Conservation (phyloP, 2,113 vertebrate species). For the Gasterosteus aculeatus region DNA sequence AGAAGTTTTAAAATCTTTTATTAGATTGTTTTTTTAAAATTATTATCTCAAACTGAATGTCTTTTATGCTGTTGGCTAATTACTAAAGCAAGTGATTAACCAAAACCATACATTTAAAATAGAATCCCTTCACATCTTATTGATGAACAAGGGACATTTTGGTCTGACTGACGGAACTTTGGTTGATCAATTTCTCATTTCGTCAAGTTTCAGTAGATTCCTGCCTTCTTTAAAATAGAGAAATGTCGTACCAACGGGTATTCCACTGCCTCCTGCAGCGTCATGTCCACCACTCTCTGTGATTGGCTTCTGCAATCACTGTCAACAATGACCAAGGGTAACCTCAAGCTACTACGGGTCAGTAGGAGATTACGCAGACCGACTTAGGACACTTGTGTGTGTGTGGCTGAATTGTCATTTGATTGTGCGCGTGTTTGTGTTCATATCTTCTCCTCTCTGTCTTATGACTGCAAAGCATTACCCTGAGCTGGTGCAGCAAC, state of each 20-base stretch:
- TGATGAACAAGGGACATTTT: background rate
- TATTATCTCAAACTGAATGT: background rate
- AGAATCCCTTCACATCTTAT: background rate
- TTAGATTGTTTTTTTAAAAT: background rate
- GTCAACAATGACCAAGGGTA: conserved; percentile 49
- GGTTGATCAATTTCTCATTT: background rate
- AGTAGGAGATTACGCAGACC: conserved; percentile 59
- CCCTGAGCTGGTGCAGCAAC: background rate
- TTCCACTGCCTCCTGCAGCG: background rate
- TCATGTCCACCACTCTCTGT: conserved; percentile 1
- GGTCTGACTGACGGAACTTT: background rate
- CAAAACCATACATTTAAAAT: background rate
- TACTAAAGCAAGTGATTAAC: background rate
- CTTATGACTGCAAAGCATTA: background rate
- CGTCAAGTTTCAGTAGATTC: background rate
- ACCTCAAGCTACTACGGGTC: conserved; percentile 60
- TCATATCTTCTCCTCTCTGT: background rate
- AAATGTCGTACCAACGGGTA: conserved; percentile 23
- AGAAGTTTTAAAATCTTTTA: background rate
- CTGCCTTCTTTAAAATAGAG: background rate
- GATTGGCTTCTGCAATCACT: conserved; percentile 31
- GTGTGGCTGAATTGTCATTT: background rate
- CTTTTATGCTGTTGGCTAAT: background rate
- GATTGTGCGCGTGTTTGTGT: background rate
- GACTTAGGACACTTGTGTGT: background rate